Evolutionary conservation across 2,888 invertebrate genomes (phyloP).

Genomic region (Chymomyza amoena): DNA sequence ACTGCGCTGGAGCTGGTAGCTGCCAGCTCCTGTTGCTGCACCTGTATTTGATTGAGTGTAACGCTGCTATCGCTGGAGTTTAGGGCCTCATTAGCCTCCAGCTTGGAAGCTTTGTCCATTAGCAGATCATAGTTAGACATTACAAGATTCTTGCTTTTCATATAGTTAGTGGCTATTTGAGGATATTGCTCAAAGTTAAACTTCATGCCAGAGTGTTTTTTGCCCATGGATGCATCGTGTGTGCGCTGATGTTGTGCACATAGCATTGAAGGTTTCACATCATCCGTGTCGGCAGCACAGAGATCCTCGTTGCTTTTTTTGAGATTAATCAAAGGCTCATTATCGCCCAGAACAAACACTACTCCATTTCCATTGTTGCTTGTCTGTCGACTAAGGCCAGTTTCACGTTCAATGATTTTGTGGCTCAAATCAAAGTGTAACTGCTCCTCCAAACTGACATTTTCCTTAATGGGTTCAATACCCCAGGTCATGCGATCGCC

Average conservation of each 20-base stretch:
- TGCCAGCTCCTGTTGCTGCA: conserved; percentile 33
- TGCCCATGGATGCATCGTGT: conserved; percentile 54
- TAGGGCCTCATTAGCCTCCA: conserved; percentile 63
- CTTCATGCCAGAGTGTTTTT: conserved; percentile 83
- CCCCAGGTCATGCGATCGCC: conserved; percentile 78
- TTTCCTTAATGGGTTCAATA: conserved; percentile 77
- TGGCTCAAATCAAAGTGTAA: conserved; percentile 72
- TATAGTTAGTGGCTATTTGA: conserved; percentile 86
- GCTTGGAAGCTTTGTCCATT: conserved; percentile 74
- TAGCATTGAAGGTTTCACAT: conserved; percentile 40
- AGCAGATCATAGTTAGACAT: conserved; percentile 75
- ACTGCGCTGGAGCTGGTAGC: conserved; percentile 70
- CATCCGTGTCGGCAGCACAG: conserved; percentile 35
- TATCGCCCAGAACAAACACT: conserved; percentile 86
- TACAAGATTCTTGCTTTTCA: conserved; percentile 86
- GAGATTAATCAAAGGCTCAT: conserved; percentile 84
- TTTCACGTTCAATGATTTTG: conserved; percentile 68
- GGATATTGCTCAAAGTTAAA: conserved; percentile 87
- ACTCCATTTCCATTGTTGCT: conserved; percentile 78
- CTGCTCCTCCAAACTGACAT: conserved; percentile 75
- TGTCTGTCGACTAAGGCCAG: conserved; percentile 55
- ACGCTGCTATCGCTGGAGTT: conserved; percentile 56
- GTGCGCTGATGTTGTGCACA: conserved; percentile 74
- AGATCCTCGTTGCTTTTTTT: conserved; percentile 80
- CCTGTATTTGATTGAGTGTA: conserved; percentile 34